Conservation (phyloP, 2,888 invertebrate species). For the Lamellibrachia satsuma region DNA sequence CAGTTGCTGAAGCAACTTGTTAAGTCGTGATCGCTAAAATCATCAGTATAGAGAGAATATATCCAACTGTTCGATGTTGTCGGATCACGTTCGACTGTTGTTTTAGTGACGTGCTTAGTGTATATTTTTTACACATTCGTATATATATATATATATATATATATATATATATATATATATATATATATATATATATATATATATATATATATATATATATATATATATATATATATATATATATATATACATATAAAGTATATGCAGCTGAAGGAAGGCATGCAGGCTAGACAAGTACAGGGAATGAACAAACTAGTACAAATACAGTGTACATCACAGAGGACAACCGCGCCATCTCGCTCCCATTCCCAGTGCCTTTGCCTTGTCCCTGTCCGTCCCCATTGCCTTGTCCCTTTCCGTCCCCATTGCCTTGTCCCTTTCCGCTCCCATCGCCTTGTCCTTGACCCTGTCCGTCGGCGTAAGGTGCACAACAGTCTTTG, state of each 20-base stretch:
- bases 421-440: neutral
- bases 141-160: too few species aligned
- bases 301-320: neutral
- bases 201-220: neutral
- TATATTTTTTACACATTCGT: neutral
- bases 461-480: neutral
- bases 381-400: too few species aligned
- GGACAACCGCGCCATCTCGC: neutral
- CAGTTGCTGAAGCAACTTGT: too few species aligned
- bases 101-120: too few species aligned
- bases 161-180: too few species aligned
- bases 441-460: neutral
- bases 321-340: neutral
- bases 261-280: neutral
- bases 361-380: neutral
- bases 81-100: too few species aligned
- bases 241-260: neutral
- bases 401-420: too few species aligned
- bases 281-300: neutral
- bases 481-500: neutral
- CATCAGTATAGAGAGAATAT: too few species aligned
- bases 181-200: neutral
- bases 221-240: too few species aligned
- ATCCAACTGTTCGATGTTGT: too few species aligned
- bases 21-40: too few species aligned